Evolutionary conservation across 2,888 invertebrate genomes (phyloP), one percentile per base, ranked within the genome.

Genomic region (Papilio gigon): DNA sequence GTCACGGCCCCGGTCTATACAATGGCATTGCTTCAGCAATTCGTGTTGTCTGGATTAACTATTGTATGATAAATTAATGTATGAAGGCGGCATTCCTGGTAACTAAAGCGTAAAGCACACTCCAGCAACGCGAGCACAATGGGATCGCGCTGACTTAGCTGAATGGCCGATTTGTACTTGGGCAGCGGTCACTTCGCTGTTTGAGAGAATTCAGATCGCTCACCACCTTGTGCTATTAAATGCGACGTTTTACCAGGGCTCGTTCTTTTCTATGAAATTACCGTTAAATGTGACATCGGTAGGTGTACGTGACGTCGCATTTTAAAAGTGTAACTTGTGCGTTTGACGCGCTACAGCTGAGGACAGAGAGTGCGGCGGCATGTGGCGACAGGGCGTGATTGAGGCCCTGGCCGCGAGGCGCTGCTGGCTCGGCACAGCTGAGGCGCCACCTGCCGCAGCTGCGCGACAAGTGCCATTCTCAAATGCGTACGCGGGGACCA

Each of bases 381-480:
- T 20, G 53, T 30, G 53, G 61, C 11, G 4, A 22, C 56, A 56
- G 56, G 58, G 63, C 58, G 33, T 68, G 67, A 68, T 61, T 53
- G 65, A 67, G 68, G 68, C 71, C 53, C 53, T 44, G 44, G 4
- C 33, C 33, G 33, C 6, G 44, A 44, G 20, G 44, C 44, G 44
- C 56, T 44, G 62, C 22, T 25, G 40, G 64, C 40, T 66, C 68
- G 53, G 68, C 63, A 70, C 77, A 77, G 77, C 77, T 77, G 77
- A 75, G 61, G 67, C 30, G 66, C 37, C 77, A 77, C 77, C 77
- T 77, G 77, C 74, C 66, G 74, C 77, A 77, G 77, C 74, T 77
- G 76, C 71, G 67, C 58, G 74, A 72, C 74, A 75, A 75, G 75
- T 74, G 72, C 68, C 33, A 64, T 63, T 68, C 59, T 67, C 62